Evolutionary conservation across 1,140 invertebrate genomes (phyloP).

Genomic region (Drosophila arawakana): DNA sequence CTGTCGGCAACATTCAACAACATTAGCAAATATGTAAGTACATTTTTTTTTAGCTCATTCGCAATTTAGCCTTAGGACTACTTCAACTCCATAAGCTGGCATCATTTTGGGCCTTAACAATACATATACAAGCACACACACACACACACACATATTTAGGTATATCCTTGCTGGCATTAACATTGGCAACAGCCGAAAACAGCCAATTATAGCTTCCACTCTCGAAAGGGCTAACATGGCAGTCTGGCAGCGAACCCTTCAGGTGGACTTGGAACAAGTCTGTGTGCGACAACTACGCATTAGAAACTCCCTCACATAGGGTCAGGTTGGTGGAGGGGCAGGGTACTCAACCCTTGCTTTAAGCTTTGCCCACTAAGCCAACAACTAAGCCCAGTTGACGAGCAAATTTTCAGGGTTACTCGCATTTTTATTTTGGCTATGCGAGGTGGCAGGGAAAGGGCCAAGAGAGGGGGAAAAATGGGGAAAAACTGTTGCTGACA

Average conservation of each 20-base stretch:
- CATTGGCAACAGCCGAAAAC: conserved; percentile 47
- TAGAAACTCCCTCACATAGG: neutral
- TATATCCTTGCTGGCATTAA: conserved; percentile 37
- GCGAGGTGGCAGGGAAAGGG: neutral
- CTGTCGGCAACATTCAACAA: conserved; percentile 40
- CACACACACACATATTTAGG: no score
- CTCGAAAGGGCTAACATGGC: neutral
- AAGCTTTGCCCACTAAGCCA: conserved; percentile 33
- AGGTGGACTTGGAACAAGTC: conserved; percentile 37
- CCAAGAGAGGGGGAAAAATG: neutral
- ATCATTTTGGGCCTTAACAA: conserved; percentile 42
- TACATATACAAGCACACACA: neutral
- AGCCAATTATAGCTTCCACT: conserved; percentile 48
- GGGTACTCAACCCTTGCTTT: conserved; percentile 2
- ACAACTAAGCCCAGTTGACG: conserved; percentile 48
- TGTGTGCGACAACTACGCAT: conserved; percentile 42
- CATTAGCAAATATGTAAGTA: conserved; percentile 24
- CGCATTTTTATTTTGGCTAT: conserved; percentile 24
- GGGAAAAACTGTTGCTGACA: conserved; percentile 28
- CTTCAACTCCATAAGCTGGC: conserved; percentile 41
- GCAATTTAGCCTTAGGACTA: conserved; percentile 10
- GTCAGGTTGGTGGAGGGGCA: neutral
- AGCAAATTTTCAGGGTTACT: conserved; percentile 51
- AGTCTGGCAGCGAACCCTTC: conserved; percentile 23
- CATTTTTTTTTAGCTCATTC: conserved; percentile 25